Percentiles rank a stretch among this genome's conserved stretches.
Evolutionary conservation across 30 jellyfish, hydroid and myxozoan species (phyloP).

Genomic region (Pseudorhiza aurosa): DNA sequence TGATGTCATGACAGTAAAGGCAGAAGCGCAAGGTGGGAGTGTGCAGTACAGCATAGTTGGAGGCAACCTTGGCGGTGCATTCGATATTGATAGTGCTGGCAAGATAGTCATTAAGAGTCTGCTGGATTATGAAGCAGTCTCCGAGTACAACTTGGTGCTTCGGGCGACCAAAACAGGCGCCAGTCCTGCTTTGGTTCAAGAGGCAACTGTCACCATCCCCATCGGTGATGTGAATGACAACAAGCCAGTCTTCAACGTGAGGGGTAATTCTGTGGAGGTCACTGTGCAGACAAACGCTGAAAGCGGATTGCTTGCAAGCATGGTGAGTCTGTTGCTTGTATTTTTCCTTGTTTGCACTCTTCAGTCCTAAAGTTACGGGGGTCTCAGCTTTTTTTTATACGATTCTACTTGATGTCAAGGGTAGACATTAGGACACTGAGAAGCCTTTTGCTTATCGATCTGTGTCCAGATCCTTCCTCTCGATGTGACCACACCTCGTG

Average conservation of each 20-base stretch:
- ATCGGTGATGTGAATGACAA: conserved; percentile 85
- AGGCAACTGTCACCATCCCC: conserved; percentile 46
- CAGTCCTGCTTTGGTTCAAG: conserved; percentile 73
- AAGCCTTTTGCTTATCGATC: too few relatives aligned
- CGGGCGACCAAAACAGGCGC: conserved; percentile 76
- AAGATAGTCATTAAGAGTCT: conserved; percentile 20
- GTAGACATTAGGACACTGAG: too few relatives aligned
- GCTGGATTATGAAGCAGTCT: conserved; percentile 69
- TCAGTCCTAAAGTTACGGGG: too few relatives aligned
- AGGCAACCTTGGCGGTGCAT: conserved; percentile 71
- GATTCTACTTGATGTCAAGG: too few relatives aligned
- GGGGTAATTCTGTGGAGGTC: conserved; percentile 58
- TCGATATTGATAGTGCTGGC: conserved; percentile 68
- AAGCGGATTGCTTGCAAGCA: conserved; percentile 72
- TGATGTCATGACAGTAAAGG: conserved; percentile 35
- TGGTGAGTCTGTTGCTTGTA: conserved; percentile 34
- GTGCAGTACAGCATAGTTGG: conserved; percentile 86
- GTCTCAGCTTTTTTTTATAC: too few relatives aligned
- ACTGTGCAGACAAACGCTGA: conserved; percentile 83
- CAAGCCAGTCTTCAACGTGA: conserved; percentile 81
- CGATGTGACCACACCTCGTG: too few relatives aligned
- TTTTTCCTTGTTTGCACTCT: not conserved
- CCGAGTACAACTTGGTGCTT: conserved; percentile 62
- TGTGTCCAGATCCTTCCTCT: too few relatives aligned
- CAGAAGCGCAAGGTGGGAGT: conserved; percentile 44